Percentiles rank a stretch among this genome's conserved stretches.
These are phyloP conservation scores for Pterois miles DNA, from an alignment of 2,797 vertebrate species.

Conservation along the genomic window DNA sequence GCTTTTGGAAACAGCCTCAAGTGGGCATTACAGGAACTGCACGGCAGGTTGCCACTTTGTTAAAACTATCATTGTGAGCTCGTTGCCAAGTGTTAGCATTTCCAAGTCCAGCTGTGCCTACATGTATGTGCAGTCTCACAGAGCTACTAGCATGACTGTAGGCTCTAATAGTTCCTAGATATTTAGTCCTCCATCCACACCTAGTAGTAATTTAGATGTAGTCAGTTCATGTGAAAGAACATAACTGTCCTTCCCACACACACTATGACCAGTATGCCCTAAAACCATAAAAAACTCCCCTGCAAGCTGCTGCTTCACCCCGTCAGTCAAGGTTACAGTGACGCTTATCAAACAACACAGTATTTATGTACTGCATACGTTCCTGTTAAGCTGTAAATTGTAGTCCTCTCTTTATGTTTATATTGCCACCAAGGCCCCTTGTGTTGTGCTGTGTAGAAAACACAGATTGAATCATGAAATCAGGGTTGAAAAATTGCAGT, in stretches of 20 bases:
- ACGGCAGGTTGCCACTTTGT: background rate
- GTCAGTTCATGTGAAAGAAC: background rate
- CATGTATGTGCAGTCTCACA: background rate
- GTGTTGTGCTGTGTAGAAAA: background rate
- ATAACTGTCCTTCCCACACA: background rate
- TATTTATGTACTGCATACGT: background rate
- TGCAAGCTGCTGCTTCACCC: background rate
- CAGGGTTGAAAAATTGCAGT: background rate
- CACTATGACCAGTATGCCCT: background rate
- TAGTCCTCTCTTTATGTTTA: background rate
- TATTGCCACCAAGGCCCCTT: background rate
- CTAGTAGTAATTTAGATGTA: background rate
- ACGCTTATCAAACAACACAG: background rate
- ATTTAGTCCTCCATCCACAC: background rate
- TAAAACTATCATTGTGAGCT: background rate
- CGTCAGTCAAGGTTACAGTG: background rate
- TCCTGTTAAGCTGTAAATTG: conserved; percentile 1
- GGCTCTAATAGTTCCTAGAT: background rate
- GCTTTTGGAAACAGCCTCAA: no score
- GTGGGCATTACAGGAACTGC: no score
- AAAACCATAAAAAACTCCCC: conserved; percentile 29
- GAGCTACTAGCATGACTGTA: background rate
- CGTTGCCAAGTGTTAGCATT: background rate
- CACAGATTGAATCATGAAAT: background rate
- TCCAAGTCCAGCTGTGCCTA: background rate